Conservation (phyloP, 1,140 invertebrate species). For the Halesus radiatus region DNA sequence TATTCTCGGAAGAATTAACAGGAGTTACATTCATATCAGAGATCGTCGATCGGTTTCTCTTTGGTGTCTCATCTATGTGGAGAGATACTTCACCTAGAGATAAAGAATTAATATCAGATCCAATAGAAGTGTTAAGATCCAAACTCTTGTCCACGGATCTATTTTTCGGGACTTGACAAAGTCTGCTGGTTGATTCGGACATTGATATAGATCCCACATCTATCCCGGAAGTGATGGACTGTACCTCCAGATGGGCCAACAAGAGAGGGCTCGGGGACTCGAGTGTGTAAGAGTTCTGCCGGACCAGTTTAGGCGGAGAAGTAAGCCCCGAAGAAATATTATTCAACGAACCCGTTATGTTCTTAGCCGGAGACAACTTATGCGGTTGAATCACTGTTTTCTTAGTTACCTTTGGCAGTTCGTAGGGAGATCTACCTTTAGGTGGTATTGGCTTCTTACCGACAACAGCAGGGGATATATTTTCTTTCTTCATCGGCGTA, state of each 20-base stretch:
- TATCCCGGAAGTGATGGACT: slow-evolving; percentile 65
- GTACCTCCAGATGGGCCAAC: slow-evolving; percentile 72
- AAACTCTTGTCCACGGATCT: slow-evolving; percentile 63
- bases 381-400: slow-evolving; percentile 3
- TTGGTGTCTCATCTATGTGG: background rate
- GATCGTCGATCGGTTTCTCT: background rate
- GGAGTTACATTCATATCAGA: background rate
- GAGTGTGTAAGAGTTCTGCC: slow-evolving; percentile 76
- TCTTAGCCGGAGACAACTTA: slow-evolving; percentile 61
- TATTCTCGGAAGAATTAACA: slow-evolving; percentile 6
- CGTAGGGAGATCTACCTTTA: slow-evolving; percentile 12
- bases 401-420: slow-evolving; percentile 31
- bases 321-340: slow-evolving; percentile 63
- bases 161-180: slow-evolving; percentile 60
- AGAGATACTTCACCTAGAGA: slow-evolving; percentile 23
- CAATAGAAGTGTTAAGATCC: slow-evolving; percentile 63
- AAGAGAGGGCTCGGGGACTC: slow-evolving; percentile 74
- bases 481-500: slow-evolving; percentile 48
- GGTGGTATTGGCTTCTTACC: slow-evolving; percentile 9
- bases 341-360: slow-evolving; percentile 67
- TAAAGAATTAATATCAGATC: slow-evolving; percentile 55
- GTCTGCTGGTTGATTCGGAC: slow-evolving; percentile 60
- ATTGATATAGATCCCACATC: slow-evolving; percentile 69
- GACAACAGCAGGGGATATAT: slow-evolving; percentile 17
- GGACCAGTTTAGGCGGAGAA: slow-evolving; percentile 67